Evolutionary conservation across 2,113 vertebrate genomes (phyloP).

Genomic region (Hemibagrus wyckioides): DNA sequence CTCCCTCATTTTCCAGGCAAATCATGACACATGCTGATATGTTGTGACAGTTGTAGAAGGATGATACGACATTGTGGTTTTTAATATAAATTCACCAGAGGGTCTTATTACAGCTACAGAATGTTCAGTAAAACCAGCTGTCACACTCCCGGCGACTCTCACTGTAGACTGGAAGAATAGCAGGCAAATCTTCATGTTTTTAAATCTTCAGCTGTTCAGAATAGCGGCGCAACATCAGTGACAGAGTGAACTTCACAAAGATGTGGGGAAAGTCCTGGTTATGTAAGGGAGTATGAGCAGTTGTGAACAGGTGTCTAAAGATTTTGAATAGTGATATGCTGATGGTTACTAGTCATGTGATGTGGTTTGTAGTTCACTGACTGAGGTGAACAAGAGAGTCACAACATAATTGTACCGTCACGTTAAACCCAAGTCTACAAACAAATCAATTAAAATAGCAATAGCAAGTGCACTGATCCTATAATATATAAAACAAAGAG

Average conservation of each 20-base stretch:
- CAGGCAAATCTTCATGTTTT: neutral
- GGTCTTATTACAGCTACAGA: neutral
- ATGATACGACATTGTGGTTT: neutral
- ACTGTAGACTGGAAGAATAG: neutral
- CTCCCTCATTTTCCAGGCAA: neutral
- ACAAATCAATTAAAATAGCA: neutral
- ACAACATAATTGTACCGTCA: neutral
- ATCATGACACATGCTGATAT: conserved; percentile 9
- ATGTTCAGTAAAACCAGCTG: neutral
- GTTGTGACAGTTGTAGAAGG: neutral
- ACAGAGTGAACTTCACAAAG: neutral
- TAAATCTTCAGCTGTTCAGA: neutral
- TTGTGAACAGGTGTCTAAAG: conserved; percentile 12
- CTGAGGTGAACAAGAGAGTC: neutral
- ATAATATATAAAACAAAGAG: neutral
- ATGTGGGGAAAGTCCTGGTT: neutral
- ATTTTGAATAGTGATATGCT: conserved; percentile 10
- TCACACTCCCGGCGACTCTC: neutral
- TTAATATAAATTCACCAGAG: neutral
- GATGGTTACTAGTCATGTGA: neutral
- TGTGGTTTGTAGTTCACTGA: neutral
- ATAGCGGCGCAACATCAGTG: conserved; percentile 20
- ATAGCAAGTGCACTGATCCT: neutral
- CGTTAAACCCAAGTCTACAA: too few species aligned
- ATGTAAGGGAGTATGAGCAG: neutral